Evolutionary conservation across 2,113 vertebrate genomes (phyloP).

Genomic region (Cisticola juncidis): DNA sequence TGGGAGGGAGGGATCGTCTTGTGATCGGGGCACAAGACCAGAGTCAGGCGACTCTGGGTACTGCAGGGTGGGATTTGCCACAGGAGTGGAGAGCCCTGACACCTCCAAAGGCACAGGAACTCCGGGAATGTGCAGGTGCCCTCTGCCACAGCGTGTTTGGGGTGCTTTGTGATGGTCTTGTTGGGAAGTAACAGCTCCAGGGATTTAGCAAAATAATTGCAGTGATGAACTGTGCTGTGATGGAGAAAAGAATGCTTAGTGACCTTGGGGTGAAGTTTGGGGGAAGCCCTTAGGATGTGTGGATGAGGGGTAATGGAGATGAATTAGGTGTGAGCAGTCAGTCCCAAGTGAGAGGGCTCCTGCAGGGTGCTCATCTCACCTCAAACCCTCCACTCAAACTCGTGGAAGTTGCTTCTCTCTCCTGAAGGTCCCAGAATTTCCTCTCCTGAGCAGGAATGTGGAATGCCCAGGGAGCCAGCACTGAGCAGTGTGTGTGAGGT

Average conservation of each 20-base stretch:
- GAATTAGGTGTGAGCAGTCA: accelerated
- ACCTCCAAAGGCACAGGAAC: not conserved
- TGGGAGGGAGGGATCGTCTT: slow-evolving; percentile 1
- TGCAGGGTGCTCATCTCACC: not conserved
- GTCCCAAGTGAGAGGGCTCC: not conserved
- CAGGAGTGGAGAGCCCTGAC: not conserved
- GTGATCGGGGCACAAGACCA: slow-evolving; percentile 49
- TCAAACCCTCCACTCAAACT: not conserved
- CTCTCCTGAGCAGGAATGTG: not conserved
- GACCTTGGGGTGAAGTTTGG: not conserved
- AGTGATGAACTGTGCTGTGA: not conserved
- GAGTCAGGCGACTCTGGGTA: slow-evolving; percentile 36
- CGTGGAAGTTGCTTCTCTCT: accelerated
- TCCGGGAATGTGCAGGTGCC: not conserved
- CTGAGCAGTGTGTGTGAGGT: accelerated
- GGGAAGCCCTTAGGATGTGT: not conserved
- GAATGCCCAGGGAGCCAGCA: accelerated
- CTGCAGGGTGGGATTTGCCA: slow-evolving; percentile 1
- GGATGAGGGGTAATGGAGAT: not conserved
- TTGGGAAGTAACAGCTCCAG: not conserved
- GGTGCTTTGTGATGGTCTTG: not conserved
- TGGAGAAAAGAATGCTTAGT: not conserved
- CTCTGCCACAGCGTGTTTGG: accelerated
- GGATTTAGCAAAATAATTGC: not conserved
- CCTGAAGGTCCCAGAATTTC: not conserved